Percentiles rank a stretch among this genome's conserved stretches.
Conservation (phyloP, 2,113 vertebrate species). For the Budorcas taxicolor region DNA sequence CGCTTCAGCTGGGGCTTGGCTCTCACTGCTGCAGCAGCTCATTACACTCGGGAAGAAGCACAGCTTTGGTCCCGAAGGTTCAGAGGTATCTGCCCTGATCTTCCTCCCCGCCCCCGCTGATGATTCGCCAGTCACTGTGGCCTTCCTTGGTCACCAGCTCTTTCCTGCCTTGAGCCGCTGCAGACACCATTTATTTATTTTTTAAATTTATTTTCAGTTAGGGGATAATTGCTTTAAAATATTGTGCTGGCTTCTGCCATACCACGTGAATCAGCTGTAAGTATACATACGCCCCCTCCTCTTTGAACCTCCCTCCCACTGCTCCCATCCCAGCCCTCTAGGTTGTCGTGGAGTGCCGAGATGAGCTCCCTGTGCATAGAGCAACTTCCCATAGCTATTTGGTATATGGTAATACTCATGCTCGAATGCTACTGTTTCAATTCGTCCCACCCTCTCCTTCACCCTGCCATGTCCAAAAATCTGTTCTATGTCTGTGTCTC, state of each 20-base stretch:
- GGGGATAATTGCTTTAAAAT: neutral
- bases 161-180: neutral
- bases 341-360: neutral
- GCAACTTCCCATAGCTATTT: neutral
- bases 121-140: neutral
- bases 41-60: fast-evolving
- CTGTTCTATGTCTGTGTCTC: neutral
- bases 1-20: too few species aligned
- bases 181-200: neutral
- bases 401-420: fast-evolving
- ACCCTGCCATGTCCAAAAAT: neutral
- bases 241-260: neutral
- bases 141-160: neutral
- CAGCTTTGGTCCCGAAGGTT: neutral
- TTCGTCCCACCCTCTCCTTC: neutral
- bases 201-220: neutral
- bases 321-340: neutral
- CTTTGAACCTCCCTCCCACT: neutral
- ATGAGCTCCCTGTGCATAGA: neutral
- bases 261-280: neutral
- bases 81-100: too few species aligned
- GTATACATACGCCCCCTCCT: neutral
- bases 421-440: neutral
- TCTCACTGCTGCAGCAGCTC: neutral
- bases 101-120: fast-evolving